phyloP scores from a whole-genome alignment of 2,797 vertebrate genomes.

The Phrynocephalus forsythii region DNA sequence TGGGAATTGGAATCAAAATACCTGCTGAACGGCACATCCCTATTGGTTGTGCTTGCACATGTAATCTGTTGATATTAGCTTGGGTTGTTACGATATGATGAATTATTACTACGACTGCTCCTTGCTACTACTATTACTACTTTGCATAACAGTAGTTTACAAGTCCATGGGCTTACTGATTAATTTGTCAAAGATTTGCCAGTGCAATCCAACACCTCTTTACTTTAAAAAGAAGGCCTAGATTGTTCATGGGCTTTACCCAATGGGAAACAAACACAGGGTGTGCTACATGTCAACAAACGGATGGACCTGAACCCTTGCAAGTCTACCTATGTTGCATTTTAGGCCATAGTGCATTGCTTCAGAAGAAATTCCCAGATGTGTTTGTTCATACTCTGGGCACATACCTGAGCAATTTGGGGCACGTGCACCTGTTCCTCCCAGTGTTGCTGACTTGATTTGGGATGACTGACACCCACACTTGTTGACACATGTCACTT shows the following conservation, averaged over 20 bases:
- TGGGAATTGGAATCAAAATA: too few relatives aligned
- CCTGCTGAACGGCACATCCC: too few relatives aligned
- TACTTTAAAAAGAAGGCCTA: too few relatives aligned
- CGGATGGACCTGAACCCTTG: neutral
- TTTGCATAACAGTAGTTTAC: too few relatives aligned
- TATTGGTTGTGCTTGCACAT: too few relatives aligned
- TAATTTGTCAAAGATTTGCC: neutral
- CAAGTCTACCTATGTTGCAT: too few relatives aligned
- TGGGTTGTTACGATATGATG: too few relatives aligned
- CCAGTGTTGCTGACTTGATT: neutral
- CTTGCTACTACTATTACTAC: too few relatives aligned
- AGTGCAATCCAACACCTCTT: neutral
- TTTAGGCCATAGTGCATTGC: neutral
- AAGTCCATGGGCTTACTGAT: neutral
- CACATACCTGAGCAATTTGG: neutral
- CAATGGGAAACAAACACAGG: neutral
- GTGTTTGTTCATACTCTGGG: neutral
- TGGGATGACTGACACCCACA: neutral
- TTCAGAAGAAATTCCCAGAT: too few relatives aligned
- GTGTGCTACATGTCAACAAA: neutral
- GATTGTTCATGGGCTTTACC: neutral
- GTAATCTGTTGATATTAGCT: too few relatives aligned
- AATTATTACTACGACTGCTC: too few relatives aligned
- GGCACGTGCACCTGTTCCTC: neutral
- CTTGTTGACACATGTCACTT: constrained; percentile 13